Conservation (phyloP, 2,888 invertebrate species). For the Amphiduros pacificus region DNA sequence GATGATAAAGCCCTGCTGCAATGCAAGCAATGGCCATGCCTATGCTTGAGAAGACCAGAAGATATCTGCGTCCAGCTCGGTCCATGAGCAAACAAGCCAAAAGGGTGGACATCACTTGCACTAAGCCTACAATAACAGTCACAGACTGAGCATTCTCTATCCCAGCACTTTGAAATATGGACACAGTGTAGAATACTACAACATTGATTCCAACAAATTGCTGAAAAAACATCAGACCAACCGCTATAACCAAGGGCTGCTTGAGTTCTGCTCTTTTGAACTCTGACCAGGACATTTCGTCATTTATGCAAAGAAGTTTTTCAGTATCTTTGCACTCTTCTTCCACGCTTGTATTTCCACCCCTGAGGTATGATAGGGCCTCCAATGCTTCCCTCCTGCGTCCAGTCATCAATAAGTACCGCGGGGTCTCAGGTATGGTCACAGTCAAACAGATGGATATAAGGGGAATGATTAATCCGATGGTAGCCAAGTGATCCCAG, state of each 20-base stretch:
- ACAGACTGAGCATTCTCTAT: conserved; percentile 65
- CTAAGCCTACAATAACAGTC: conserved; percentile 84
- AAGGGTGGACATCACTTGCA: conserved; percentile 88
- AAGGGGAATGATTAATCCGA: conserved; percentile 76
- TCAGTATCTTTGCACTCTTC: conserved; percentile 56
- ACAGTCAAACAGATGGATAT: conserved; percentile 80
- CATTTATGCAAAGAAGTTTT: conserved; percentile 38
- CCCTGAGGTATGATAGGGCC: conserved; percentile 82
- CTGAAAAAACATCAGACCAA: conserved; percentile 93
- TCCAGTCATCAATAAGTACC: conserved; percentile 81
- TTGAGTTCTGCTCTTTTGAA: conserved; percentile 24
- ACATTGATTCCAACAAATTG: conserved; percentile 94
- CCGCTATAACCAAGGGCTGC: conserved; percentile 76
- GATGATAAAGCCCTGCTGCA: conserved; percentile 51
- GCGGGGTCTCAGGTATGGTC: conserved; percentile 88
- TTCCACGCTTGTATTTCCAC: conserved; percentile 70
- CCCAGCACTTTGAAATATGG: conserved; percentile 82
- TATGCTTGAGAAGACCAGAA: conserved; percentile 80
- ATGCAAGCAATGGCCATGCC: conserved; percentile 49
- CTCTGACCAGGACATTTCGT: conserved; percentile 13
- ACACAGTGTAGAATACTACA: conserved; percentile 86
- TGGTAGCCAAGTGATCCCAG: conserved; percentile 79
- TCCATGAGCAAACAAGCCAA: conserved; percentile 88
- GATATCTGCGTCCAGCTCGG: conserved; percentile 82
- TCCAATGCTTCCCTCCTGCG: conserved; percentile 74